Percentiles rank a stretch among this genome's conserved stretches.
phyloP scores from a whole-genome alignment of 2,888 invertebrate species.

The Cephus spinipes region DNA sequence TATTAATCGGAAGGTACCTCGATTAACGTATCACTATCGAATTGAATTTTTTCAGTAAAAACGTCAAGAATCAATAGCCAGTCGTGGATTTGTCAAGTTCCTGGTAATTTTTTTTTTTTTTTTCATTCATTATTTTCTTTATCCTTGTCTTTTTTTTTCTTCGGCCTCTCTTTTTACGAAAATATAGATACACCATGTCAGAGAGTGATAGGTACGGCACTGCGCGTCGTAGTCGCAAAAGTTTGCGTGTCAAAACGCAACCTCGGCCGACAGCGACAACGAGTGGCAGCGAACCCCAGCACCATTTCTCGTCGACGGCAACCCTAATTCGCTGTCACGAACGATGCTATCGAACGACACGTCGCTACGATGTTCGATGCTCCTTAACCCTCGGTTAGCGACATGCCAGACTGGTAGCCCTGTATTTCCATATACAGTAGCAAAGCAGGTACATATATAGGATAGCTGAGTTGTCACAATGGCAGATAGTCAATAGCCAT shows the following conservation, averaged over 20 bases:
- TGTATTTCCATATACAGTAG: background rate
- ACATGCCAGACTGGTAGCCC: background rate
- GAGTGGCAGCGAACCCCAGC: slow-evolving; percentile 26
- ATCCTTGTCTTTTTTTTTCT: background rate
- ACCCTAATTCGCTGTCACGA: slow-evolving; percentile 27
- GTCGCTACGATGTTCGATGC: slow-evolving; percentile 35
- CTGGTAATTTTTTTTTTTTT: background rate
- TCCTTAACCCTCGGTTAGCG: slow-evolving; percentile 35
- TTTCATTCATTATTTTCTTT: background rate
- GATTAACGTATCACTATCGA: background rate
- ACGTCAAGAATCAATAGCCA: background rate
- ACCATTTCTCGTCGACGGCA: slow-evolving; percentile 21
- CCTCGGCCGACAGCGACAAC: slow-evolving; percentile 21
- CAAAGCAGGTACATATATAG: background rate
- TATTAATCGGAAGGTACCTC: background rate
- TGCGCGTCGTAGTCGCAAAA: slow-evolving; percentile 16
- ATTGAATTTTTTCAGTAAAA: background rate
- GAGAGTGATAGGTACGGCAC: background rate
- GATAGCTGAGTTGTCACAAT: background rate
- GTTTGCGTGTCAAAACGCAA: slow-evolving; percentile 32
- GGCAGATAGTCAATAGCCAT: background rate
- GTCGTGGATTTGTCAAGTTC: background rate
- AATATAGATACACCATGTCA: background rate
- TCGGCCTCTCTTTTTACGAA: background rate
- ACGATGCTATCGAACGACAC: slow-evolving; percentile 17